Evolutionary conservation across 2,888 invertebrate species (phyloP).

Genomic region (Hirtodrosophila confusa): DNA sequence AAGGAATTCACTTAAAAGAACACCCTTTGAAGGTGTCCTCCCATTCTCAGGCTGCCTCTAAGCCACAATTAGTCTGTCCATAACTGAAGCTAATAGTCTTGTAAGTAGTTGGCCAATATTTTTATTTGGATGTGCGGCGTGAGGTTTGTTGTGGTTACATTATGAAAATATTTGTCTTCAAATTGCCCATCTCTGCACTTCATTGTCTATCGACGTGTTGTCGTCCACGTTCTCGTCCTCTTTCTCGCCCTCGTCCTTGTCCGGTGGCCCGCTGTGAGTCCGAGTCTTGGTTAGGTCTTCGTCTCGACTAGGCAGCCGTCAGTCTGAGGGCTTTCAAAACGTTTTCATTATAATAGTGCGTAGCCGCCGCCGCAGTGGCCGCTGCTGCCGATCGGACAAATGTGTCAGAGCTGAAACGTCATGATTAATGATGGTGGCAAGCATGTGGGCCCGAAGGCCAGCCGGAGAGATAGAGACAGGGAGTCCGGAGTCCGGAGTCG

Average conservation of each 20-base stretch:
- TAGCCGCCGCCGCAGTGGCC: constrained; percentile 37
- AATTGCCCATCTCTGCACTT: constrained; percentile 40
- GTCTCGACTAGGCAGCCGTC: constrained; percentile 45
- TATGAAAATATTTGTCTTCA: constrained; percentile 53
- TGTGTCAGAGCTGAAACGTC: constrained; percentile 82
- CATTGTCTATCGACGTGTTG: constrained; percentile 40
- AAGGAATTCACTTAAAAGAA: not conserved
- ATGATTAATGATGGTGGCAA: constrained; percentile 83
- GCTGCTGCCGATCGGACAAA: constrained; percentile 81
- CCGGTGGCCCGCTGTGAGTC: constrained; percentile 28
- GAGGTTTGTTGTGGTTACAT: constrained; percentile 30
- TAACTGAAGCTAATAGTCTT: constrained; percentile 61
- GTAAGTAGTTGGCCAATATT: constrained; percentile 70
- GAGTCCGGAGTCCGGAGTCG: constrained; percentile 30
- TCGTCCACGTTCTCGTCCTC: constrained; percentile 1
- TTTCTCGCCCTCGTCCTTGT: constrained; percentile 1
- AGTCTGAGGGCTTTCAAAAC: constrained; percentile 65
- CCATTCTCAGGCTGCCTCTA: constrained; percentile 10
- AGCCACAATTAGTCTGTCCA: constrained; percentile 54
- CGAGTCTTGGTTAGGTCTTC: constrained; percentile 16
- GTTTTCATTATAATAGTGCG: constrained; percentile 77
- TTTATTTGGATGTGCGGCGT: constrained; percentile 38
- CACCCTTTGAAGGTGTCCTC: not conserved
- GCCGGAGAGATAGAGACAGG: constrained; percentile 32
- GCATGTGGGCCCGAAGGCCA: constrained; percentile 81